A percentile compares a stretch with the other conserved stretches of the same genome.
Evolutionary conservation across 1,140 invertebrate genomes (phyloP).

Genomic region (Prorops nasuta): DNA sequence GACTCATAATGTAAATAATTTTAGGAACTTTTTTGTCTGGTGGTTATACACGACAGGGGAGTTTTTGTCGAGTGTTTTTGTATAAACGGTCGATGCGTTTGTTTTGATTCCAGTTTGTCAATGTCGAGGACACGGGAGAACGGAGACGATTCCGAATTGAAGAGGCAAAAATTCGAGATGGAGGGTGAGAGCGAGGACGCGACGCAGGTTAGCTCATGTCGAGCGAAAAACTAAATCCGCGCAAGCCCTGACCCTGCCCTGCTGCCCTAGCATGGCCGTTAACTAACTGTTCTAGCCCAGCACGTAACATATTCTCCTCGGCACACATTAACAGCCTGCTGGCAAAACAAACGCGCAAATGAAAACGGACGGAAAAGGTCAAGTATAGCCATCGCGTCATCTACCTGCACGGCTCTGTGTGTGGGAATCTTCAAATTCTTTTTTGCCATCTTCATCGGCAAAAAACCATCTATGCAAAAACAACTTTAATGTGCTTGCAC

Average conservation of each 20-base stretch:
- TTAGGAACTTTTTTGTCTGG: no score
- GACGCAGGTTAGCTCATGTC: constrained; percentile 58
- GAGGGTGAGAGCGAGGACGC: constrained; percentile 58
- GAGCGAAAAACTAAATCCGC: constrained; percentile 40
- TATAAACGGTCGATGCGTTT: no score
- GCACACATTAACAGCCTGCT: constrained; percentile 15
- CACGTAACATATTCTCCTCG: neutral
- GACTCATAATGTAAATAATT: no score
- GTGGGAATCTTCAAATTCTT: no score
- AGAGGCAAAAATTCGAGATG: constrained; percentile 49
- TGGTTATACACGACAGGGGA: no score
- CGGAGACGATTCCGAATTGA: constrained; percentile 53
- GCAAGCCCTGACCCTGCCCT: no score
- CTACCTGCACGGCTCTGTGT: constrained; percentile 22
- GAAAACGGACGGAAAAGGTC: constrained; percentile 40
- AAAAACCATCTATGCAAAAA: no score
- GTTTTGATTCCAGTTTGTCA: constrained; percentile 48
- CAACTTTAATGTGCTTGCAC: no score
- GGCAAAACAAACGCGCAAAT: constrained; percentile 8
- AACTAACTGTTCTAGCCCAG: no score
- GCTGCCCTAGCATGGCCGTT: constrained; percentile 43
- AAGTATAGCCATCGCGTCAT: constrained; percentile 43
- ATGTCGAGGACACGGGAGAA: constrained; percentile 49
- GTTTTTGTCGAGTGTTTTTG: no score
- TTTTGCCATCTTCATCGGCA: no score